Evolutionary conservation across 2,888 invertebrate species (phyloP).

Genomic region (Eustalomyia histrio): DNA sequence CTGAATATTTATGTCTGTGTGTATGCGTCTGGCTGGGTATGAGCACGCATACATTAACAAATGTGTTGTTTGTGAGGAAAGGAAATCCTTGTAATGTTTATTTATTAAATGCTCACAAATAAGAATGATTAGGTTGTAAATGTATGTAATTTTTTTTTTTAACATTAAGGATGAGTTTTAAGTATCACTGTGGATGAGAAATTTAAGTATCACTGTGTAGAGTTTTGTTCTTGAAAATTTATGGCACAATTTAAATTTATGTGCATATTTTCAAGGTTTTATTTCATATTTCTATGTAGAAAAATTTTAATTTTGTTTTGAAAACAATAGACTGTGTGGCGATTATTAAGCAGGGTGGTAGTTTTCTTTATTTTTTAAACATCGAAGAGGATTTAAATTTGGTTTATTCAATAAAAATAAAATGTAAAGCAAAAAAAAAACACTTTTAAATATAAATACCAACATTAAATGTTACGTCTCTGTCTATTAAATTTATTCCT

Average conservation of each 20-base stretch:
- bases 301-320: background rate
- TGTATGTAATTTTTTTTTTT: background rate
- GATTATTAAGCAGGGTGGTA: constrained; percentile 1
- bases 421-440: too few relatives aligned
- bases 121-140: constrained; percentile 5
- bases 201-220: background rate
- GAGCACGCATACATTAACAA: background rate
- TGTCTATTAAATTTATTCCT: too few relatives aligned
- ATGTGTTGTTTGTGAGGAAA: constrained; percentile 5
- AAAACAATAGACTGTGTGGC: constrained; percentile 10
- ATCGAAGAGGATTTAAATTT: too few relatives aligned
- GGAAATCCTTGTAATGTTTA: constrained; percentile 25
- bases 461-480: too few relatives aligned
- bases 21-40: background rate
- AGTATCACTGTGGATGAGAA: background rate
- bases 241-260: constrained; percentile 6
- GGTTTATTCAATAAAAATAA: too few relatives aligned
- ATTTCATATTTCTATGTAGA: background rate
- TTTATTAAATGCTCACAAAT: constrained; percentile 18
- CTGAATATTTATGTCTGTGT: constrained; percentile 8
- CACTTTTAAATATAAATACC: too few relatives aligned
- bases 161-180: background rate
- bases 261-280: background rate
- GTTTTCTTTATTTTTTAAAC: background rate
- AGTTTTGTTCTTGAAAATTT: constrained; percentile 4